A percentile compares a stretch with the other conserved stretches of the same genome.
Conservation (phyloP, 2,888 invertebrate genomes). For the Antitype chi region DNA sequence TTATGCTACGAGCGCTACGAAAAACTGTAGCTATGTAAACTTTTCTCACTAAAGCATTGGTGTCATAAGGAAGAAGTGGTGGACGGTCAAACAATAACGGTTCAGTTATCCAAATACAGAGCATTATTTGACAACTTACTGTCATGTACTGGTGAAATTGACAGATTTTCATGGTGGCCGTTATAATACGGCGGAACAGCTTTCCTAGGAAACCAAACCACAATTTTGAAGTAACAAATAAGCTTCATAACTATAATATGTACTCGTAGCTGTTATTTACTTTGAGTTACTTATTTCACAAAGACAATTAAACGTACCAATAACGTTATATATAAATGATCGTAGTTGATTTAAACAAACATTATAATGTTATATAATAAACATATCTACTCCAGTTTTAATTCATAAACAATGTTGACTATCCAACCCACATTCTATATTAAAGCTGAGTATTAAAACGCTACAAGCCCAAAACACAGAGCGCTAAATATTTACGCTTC, state of each 20-base stretch:
- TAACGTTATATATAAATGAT: neutral
- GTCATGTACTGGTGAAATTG: too few relatives aligned
- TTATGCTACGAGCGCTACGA: slow-evolving; percentile 30
- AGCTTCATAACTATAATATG: neutral
- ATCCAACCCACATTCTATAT: slow-evolving; percentile 9
- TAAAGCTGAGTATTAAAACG: slow-evolving; percentile 34
- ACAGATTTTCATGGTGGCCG: too few relatives aligned
- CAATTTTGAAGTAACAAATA: neutral
- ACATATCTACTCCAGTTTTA: slow-evolving; percentile 13
- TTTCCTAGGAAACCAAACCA: too few relatives aligned
- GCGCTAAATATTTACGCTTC: slow-evolving; percentile 40
- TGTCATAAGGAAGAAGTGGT: too few relatives aligned
- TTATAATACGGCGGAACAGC: too few relatives aligned
- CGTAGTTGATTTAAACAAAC: slow-evolving; percentile 21
- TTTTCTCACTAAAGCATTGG: neutral
- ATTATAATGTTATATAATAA: slow-evolving; percentile 5
- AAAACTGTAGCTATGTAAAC: neutral
- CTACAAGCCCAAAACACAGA: slow-evolving; percentile 24
- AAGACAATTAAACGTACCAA: neutral
- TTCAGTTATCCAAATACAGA: too few relatives aligned
- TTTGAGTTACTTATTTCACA: neutral
- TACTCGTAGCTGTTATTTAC: neutral
- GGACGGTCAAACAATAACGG: too few relatives aligned
- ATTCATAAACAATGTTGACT: slow-evolving; percentile 16
- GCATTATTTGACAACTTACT: too few relatives aligned